Evolutionary conservation across 2,888 invertebrate species (phyloP).

Genomic region (Melanostoma mellinum): DNA sequence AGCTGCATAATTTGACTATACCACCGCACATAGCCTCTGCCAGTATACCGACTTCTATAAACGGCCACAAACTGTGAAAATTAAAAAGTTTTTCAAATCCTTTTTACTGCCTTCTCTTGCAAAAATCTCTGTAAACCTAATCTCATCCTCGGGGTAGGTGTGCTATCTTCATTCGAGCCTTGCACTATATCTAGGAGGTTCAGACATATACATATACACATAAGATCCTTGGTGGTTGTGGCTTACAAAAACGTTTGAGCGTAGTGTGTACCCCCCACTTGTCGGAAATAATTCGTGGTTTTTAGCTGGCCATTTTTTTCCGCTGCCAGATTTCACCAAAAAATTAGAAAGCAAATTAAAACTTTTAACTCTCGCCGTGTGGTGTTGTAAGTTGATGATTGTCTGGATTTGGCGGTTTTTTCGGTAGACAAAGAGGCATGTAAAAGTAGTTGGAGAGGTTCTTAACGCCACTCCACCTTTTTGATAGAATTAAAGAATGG

Average conservation of each 20-base stretch:
- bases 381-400: constrained; percentile 64
- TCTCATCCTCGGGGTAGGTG: constrained; percentile 31
- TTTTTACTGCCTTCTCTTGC: constrained; percentile 48
- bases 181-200: constrained; percentile 2
- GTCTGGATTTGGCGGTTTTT: constrained; percentile 30
- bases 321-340: constrained; percentile 38
- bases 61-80: constrained; percentile 49
- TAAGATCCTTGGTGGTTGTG: constrained; percentile 12
- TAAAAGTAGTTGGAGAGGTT: too few species aligned
- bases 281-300: constrained; percentile 66
- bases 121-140: constrained; percentile 54
- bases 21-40: not conserved
- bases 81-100: constrained; percentile 66
- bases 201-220: constrained; percentile 22
- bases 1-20: constrained; percentile 45
- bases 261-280: constrained; percentile 28
- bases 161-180: constrained; percentile 11
- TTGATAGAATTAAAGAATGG: too few species aligned
- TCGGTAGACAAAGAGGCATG: too few species aligned
- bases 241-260: constrained; percentile 21
- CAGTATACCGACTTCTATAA: not conserved
- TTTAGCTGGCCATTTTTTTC: constrained; percentile 49
- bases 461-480: too few species aligned
- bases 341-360: constrained; percentile 71
- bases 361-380: constrained; percentile 49